phyloP scores from a whole-genome alignment of 1,140 invertebrate species.

The Battus philenor region DNA sequence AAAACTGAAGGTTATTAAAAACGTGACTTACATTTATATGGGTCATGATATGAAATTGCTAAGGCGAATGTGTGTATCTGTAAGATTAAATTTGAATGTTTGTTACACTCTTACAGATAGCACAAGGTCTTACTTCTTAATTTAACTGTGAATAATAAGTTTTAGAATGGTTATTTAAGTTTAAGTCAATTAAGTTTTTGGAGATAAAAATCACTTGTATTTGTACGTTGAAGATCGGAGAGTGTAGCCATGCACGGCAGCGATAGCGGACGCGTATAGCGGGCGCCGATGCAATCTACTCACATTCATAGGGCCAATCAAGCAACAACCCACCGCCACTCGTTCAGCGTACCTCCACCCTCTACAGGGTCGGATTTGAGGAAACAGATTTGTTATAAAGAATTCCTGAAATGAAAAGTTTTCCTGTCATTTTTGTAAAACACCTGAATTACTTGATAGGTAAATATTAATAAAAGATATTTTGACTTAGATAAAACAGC shows the following conservation, averaged over 20 bases:
- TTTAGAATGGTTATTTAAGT: neutral
- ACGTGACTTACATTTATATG: constrained; percentile 74
- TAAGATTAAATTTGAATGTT: constrained; percentile 29
- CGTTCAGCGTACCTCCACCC: constrained; percentile 45
- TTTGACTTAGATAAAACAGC: too few species aligned
- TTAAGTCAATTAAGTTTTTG: too few species aligned
- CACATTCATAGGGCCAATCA: constrained; percentile 74
- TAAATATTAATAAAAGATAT: too few species aligned
- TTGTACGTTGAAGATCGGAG: constrained; percentile 10
- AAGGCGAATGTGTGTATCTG: constrained; percentile 42
- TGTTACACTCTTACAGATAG: too few species aligned
- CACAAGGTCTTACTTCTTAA: too few species aligned
- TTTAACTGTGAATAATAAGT: too few species aligned
- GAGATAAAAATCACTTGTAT: too few species aligned
- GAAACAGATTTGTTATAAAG: neutral
- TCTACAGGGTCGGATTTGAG: constrained; percentile 38
- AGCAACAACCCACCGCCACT: constrained; percentile 56
- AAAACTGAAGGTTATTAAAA: constrained; percentile 75
- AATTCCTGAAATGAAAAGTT: too few species aligned
- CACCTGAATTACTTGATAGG: too few species aligned
- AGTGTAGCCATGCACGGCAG: constrained; percentile 27
- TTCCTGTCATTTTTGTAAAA: too few species aligned
- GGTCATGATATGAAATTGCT: constrained; percentile 57
- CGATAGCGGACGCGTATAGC: constrained; percentile 29
- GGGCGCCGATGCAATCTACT: constrained; percentile 63